Base-by-base conservation (phyloP, 2,113 vertebrate species). In the Protomyctophum bolini region DNA sequence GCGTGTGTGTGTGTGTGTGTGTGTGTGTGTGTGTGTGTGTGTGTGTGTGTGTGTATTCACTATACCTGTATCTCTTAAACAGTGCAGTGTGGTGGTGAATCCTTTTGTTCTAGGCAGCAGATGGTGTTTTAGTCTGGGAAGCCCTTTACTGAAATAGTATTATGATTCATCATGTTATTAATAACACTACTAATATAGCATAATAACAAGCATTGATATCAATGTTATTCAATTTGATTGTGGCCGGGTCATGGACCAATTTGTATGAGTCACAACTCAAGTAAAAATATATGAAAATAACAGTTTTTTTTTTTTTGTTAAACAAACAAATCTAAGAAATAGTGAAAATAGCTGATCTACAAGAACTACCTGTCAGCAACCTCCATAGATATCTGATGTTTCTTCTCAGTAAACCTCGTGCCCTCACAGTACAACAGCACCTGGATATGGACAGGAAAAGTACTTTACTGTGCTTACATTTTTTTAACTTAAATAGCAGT, bases 361-460 rank as follows among this genome's bases (percentile, higher is more conserved):
- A 5, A 58, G 57, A 46, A 2, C 3, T 41, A 41, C 64, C 64
- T 66, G 56, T 94, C 91, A 0, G 96, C 96, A 61, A 97, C 96
- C 81, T 96, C 93, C 96, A 96, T 96, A 51, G 95, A 96, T 85
- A 96, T 91, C 7, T 95, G 92, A 77, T 97, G 96, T 81, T 97
- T 97, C 69, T 94, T 93, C 89, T 96, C 94, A 0, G 96, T 96
- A 84, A 97, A 97, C 75, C 95, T 93, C 2, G 96, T 97, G 60
- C 96, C 96, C 84, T 97, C 95, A 21, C 95, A 96, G 86, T 97
- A 96, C 77, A 97, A 84, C 61, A 97, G 90, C 56, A 97, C 95
- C 96, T 96, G 73, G 9, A 66, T 15, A 55, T 57, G 49, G 29
- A 50, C 47, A 75, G 15, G 21, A 21, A 21, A 21, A 21, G 21